Percentiles rank a stretch among this genome's conserved stretches.
These are phyloP conservation scores for Eubucco bourcierii DNA, from an alignment of 2,113 vertebrate genomes.

Conservation along the genomic window DNA sequence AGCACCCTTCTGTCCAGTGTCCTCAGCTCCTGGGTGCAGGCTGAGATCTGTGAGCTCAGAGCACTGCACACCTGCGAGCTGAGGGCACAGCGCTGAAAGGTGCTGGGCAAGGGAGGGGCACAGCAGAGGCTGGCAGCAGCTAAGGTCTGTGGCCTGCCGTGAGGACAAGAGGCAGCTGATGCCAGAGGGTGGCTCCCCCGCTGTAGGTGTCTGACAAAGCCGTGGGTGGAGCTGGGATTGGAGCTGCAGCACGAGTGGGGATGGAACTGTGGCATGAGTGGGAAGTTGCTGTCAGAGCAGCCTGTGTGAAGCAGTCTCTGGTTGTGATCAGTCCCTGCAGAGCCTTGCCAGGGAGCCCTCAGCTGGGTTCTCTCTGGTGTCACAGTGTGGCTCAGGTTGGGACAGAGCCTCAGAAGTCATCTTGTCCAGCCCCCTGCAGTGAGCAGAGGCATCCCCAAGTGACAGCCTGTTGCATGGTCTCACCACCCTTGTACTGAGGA, in stretches of 20 bases:
- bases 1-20: background rate
- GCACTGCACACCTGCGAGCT: background rate
- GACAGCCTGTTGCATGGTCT: too few relatives aligned
- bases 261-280: too few relatives aligned
- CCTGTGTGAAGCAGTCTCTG: background rate
- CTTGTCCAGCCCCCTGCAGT: too few relatives aligned
- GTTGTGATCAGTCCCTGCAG: background rate
- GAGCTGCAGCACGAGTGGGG: too few relatives aligned
- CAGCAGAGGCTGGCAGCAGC: rapidly evolving
- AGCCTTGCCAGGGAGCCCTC: background rate
- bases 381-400: too few relatives aligned
- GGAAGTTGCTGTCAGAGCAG: background rate
- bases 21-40: background rate
- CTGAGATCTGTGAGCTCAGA: background rate
- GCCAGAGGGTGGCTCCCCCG: background rate
- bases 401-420: too few relatives aligned
- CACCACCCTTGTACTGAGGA: too few relatives aligned
- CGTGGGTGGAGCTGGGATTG: too few relatives aligned
- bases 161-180: background rate
- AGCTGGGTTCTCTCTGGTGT: background rate
- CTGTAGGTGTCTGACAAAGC: background rate
- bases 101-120: background rate
- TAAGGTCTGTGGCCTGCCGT: too few relatives aligned
- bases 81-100: background rate
- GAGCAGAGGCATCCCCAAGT: too few relatives aligned